These are phyloP conservation scores for Hydrotaea diabolus DNA, from an alignment of 2,888 invertebrate species.

Conservation along the genomic window DNA sequence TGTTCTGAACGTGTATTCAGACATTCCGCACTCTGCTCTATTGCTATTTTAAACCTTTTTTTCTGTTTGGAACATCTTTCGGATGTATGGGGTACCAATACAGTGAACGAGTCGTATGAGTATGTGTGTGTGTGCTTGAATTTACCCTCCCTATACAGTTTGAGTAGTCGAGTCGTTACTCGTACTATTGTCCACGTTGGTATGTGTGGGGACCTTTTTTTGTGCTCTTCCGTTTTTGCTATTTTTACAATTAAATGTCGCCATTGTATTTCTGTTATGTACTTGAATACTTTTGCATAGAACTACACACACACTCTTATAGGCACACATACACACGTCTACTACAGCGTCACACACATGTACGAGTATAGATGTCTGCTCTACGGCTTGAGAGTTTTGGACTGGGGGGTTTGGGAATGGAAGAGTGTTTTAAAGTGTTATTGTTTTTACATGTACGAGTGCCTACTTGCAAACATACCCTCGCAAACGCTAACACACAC, in stretches of 20 bases:
- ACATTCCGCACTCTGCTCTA: background rate
- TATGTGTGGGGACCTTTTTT: background rate
- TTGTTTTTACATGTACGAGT: slow-evolving; percentile 47
- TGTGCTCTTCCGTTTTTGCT: slow-evolving; percentile 18
- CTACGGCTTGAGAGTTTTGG: background rate
- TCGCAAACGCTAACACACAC: no score
- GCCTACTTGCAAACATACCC: no score
- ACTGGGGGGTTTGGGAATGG: background rate
- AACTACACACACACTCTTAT: slow-evolving; percentile 2
- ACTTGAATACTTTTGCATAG: slow-evolving; percentile 18
- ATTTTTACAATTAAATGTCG: slow-evolving; percentile 58
- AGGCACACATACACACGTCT: background rate
- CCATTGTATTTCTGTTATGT: slow-evolving; percentile 45
- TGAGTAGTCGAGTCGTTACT: background rate
- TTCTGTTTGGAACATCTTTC: slow-evolving; percentile 30
- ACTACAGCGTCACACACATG: background rate
- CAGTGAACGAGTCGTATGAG: no score
- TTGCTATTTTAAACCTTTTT: slow-evolving; percentile 39
- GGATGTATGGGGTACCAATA: background rate
- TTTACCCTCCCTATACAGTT: background rate
- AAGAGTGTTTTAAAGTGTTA: slow-evolving; percentile 57
- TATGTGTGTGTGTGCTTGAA: no score
- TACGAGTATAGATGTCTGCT: background rate
- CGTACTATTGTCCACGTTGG: background rate
- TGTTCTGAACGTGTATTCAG: background rate